Evolutionary conservation across 2,797 vertebrate genomes (phyloP).

Genomic region (Odontamblyopus rebecca): DNA sequence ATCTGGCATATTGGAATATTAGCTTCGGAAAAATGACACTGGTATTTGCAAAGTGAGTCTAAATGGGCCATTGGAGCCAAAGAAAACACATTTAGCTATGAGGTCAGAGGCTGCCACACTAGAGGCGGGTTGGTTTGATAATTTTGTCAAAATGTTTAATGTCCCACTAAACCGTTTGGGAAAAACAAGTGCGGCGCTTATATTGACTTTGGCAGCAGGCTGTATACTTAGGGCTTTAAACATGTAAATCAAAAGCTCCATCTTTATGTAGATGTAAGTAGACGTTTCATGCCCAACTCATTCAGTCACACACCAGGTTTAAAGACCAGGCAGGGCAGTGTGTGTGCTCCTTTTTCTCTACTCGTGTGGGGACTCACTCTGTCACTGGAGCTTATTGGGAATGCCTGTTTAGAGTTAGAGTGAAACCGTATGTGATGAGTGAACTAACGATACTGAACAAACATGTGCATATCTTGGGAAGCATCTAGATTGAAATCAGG

Average conservation of each 20-base stretch:
- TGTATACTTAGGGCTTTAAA: slow-evolving; percentile 77
- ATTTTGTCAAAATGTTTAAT: slow-evolving; percentile 98
- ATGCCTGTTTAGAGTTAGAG: slow-evolving; percentile 8
- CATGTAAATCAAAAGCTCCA: slow-evolving; percentile 84
- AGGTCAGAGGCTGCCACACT: slow-evolving; percentile 91
- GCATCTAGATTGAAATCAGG: slow-evolving; percentile 72
- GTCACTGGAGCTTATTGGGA: background rate
- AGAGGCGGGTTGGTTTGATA: slow-evolving; percentile 93
- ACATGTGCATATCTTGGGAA: slow-evolving; percentile 34
- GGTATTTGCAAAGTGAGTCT: slow-evolving; percentile 77
- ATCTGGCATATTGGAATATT: slow-evolving; percentile 79
- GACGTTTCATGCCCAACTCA: slow-evolving; percentile 76
- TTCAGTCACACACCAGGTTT: slow-evolving; percentile 54
- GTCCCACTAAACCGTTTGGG: slow-evolving; percentile 89
- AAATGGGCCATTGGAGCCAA: slow-evolving; percentile 84
- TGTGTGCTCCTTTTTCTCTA: slow-evolving; percentile 1
- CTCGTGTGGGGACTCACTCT: background rate
- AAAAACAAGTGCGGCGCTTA: slow-evolving; percentile 83
- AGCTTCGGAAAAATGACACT: slow-evolving; percentile 78
- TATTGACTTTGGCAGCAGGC: slow-evolving; percentile 92
- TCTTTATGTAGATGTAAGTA: slow-evolving; percentile 79
- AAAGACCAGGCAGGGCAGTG: slow-evolving; percentile 59
- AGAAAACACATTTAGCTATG: slow-evolving; percentile 95
- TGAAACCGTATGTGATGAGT: background rate
- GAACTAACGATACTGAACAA: slow-evolving; percentile 1